phyloP scores from a whole-genome alignment of 2,797 vertebrate species.

The Miichthys miiuy region DNA sequence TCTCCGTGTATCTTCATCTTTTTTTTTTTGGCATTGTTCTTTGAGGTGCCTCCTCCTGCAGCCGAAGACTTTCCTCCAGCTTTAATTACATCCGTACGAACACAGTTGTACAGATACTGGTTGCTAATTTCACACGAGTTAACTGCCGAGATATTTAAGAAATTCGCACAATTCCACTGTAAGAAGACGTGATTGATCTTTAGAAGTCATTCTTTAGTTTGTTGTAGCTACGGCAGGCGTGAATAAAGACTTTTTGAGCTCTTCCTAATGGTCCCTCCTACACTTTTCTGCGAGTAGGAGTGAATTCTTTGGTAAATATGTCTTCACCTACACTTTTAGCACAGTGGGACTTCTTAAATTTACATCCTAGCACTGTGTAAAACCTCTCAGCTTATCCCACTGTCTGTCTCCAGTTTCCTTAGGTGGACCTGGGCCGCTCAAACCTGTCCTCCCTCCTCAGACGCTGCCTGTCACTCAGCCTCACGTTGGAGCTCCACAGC shows the following conservation, averaged over 20 bases:
- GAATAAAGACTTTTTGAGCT: background rate
- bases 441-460: constrained; percentile 88
- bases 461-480: constrained; percentile 73
- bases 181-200: constrained; percentile 3
- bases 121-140: constrained; percentile 14
- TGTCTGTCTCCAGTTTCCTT: constrained; percentile 70
- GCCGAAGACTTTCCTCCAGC: background rate
- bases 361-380: background rate
- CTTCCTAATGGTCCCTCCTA: background rate
- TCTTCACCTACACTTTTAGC: background rate
- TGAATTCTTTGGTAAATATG: background rate
- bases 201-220: constrained; percentile 19
- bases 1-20: background rate
- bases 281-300: constrained; percentile 12
- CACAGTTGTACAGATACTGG: background rate
- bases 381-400: constrained; percentile 18
- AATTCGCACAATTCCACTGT: background rate
- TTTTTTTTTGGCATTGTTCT: background rate
- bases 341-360: background rate
- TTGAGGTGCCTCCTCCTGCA: background rate
- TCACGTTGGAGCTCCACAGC: constrained; percentile 75
- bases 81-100: background rate
- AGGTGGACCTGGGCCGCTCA: constrained; percentile 85
- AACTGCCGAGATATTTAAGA: background rate
- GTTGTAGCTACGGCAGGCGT: background rate